These are phyloP conservation scores for Knipowitschia caucasica DNA, from an alignment of 2,797 vertebrate genomes.

Conservation along the genomic window DNA sequence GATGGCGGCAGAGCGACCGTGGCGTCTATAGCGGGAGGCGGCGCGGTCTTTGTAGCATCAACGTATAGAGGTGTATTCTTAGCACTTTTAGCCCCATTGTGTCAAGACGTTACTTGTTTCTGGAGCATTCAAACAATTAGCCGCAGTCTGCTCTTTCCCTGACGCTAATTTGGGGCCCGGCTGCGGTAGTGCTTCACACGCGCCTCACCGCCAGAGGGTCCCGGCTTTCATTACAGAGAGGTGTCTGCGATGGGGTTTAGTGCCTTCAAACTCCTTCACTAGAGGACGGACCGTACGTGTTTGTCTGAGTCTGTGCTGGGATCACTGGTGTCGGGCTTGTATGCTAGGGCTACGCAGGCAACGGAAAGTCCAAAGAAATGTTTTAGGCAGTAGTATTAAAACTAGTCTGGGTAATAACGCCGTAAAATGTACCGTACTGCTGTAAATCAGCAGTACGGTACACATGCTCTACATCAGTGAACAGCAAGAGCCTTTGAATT, in stretches of 20 bases:
- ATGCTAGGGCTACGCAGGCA: too few relatives aligned
- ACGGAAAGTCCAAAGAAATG: too few relatives aligned
- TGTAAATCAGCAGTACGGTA: too few relatives aligned
- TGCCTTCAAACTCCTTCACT: neutral
- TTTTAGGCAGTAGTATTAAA: too few relatives aligned
- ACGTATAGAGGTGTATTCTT: neutral
- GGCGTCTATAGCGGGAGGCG: neutral
- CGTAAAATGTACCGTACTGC: too few relatives aligned
- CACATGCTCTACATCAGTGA: too few relatives aligned
- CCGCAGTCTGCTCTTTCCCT: neutral
- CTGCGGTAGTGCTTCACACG: neutral
- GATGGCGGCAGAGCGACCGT: neutral
- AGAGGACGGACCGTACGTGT: too few relatives aligned
- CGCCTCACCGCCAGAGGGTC: neutral
- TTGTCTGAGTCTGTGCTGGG: too few relatives aligned
- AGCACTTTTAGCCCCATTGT: slow-evolving; percentile 8
- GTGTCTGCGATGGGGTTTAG: neutral
- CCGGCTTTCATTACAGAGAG: neutral
- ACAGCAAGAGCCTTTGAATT: too few relatives aligned
- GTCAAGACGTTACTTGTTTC: neutral
- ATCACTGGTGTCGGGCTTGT: too few relatives aligned
- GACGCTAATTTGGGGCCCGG: neutral
- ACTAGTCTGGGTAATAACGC: too few relatives aligned
- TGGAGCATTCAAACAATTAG: slow-evolving; percentile 3
- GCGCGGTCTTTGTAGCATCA: neutral